phyloP scores from a whole-genome alignment of 2,113 vertebrate species.

The Calidris pygmaea region DNA sequence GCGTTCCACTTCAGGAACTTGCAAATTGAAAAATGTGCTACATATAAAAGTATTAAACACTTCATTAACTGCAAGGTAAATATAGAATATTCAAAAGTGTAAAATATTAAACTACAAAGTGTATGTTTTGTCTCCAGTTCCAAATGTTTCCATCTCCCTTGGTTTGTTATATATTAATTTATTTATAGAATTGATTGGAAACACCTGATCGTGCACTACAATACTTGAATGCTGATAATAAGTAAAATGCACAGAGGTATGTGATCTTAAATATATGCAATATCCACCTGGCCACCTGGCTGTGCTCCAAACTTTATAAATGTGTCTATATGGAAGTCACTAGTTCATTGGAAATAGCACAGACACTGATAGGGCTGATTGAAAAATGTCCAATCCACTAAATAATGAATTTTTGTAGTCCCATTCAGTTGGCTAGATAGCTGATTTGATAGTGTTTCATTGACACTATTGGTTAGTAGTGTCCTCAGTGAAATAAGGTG shows the following conservation, averaged over 20 bases:
- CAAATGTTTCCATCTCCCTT: background rate
- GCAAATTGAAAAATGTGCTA: background rate
- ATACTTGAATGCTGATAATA: background rate
- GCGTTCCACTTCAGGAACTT: background rate
- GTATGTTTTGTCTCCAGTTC: background rate
- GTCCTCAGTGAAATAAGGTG: too few relatives aligned
- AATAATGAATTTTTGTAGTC: background rate
- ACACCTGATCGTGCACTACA: rapidly evolving
- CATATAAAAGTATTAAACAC: background rate
- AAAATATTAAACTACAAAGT: background rate
- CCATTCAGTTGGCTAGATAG: background rate
- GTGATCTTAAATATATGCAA: background rate
- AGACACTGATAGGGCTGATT: background rate
- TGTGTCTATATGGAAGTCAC: background rate
- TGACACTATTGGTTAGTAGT: background rate
- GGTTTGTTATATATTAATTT: background rate
- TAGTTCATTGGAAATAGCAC: background rate
- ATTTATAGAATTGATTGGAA: background rate
- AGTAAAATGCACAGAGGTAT: background rate
- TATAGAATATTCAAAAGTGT: background rate
- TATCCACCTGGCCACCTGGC: too few relatives aligned
- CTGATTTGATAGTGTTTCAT: background rate
- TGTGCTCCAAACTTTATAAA: background rate
- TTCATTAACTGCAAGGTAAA: background rate
- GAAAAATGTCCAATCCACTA: background rate